Conservation (phyloP, 2,113 vertebrate species). For the Polypterus bichir region DNA sequence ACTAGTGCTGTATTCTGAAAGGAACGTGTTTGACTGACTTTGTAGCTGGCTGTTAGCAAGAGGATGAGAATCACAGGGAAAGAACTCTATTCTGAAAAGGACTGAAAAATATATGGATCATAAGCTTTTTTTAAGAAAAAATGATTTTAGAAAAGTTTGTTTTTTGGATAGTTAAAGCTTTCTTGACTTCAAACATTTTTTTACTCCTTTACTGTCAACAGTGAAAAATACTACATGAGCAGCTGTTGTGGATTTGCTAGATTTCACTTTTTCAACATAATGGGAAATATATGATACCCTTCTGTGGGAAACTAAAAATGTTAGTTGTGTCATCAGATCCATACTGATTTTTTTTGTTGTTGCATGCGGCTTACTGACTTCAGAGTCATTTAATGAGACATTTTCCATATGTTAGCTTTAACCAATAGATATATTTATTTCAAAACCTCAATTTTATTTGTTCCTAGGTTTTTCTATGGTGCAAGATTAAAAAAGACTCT, state of each 20-base stretch:
- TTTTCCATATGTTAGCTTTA: background rate
- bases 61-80: constrained; percentile 6
- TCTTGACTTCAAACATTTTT: too few relatives aligned
- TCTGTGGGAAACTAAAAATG: background rate
- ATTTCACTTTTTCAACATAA: background rate
- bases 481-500: too few relatives aligned
- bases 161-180: too few relatives aligned
- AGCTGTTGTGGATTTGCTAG: background rate
- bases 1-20: background rate
- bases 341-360: background rate
- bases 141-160: too few relatives aligned
- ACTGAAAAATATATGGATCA: constrained; percentile 18
- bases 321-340: constrained; percentile 4
- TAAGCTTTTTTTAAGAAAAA: too few relatives aligned
- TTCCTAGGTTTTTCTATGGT: too few relatives aligned
- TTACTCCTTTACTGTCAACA: background rate
- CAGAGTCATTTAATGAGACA: background rate
- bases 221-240: background rate
- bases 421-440: too few relatives aligned
- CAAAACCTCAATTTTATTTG: too few relatives aligned
- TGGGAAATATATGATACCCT: background rate
- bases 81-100: constrained; percentile 10
- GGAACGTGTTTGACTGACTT: constrained; percentile 5
- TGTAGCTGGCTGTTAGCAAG: constrained; percentile 6
- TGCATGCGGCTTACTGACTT: background rate